These are phyloP conservation scores for western clawed frog (Xenopus tropicalis) DNA, from an alignment of 2,113 vertebrate genomes.

Conservation along the genomic window UCB_Xtro_10.0 CM004451.2:65145501-65146000, in stretches of 20 bases:
- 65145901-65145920: neutral
- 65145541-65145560: too few relatives aligned
- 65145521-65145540: too few relatives aligned
- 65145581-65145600: too few relatives aligned
- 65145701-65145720: too few relatives aligned
- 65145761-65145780: neutral
- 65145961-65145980: slow-evolving; percentile 4
- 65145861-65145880: neutral
- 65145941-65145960: slow-evolving; percentile 25
- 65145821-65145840: neutral
- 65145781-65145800: neutral
- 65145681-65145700: too few relatives aligned
- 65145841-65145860: neutral
- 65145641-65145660: too few relatives aligned
- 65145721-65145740: too few relatives aligned
- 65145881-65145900: neutral
- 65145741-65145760: neutral
- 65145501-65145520: too few relatives aligned
- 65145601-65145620: too few relatives aligned
- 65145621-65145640: too few relatives aligned
- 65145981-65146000: slow-evolving; percentile 14
- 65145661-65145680: too few relatives aligned
- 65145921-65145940: neutral
- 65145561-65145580: too few relatives aligned
- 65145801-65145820: neutral